Percentiles rank a stretch among this genome's conserved stretches.
Conservation (phyloP, 2,888 invertebrate species). For the Clusia tigrina region DNA sequence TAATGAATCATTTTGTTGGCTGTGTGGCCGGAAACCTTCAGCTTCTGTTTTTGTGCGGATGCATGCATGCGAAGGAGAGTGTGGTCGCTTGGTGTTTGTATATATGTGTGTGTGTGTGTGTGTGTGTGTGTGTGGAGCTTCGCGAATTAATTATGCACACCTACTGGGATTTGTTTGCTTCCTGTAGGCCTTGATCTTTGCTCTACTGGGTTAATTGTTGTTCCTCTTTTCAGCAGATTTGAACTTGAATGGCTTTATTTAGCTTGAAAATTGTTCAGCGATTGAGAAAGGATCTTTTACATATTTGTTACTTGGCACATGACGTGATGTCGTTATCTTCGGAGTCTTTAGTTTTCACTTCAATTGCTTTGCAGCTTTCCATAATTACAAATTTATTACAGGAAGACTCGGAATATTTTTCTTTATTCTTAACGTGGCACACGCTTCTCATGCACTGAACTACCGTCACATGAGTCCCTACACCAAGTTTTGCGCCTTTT, state of each 20-base stretch:
- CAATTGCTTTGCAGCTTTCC: no score
- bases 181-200: constrained; percentile 61
- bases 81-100: constrained; percentile 17
- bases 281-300: no score
- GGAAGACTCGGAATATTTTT: no score
- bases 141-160: constrained; percentile 63
- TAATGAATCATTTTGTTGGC: constrained; percentile 60
- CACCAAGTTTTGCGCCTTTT: not conserved
- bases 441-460: no score
- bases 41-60: constrained; percentile 11
- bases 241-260: constrained; percentile 53
- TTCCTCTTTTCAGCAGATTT: constrained; percentile 40
- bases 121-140: constrained; percentile 43
- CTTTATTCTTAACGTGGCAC: no score
- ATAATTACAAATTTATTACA: no score
- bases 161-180: constrained; percentile 42
- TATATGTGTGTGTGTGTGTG: constrained; percentile 28
- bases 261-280: no score
- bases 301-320: no score
- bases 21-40: constrained; percentile 19
- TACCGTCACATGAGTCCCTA: no score
- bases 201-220: constrained; percentile 63
- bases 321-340: no score
- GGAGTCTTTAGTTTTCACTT: no score
- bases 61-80: not conserved